phyloP scores from a whole-genome alignment of 2,888 invertebrate species.

The Sarcophaga caerulescens region DNA sequence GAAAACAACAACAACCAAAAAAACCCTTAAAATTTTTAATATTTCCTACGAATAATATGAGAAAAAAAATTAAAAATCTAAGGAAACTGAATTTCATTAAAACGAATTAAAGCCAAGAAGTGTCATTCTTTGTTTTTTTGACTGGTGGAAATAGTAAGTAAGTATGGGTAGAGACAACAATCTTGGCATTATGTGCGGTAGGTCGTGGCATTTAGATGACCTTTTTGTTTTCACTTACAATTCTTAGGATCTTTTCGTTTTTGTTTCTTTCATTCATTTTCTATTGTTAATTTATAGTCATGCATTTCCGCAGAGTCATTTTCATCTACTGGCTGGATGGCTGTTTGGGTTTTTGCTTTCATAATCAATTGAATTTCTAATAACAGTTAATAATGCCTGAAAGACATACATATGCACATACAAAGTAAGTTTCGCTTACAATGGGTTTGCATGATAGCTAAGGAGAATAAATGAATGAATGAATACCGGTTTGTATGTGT shows the following conservation, averaged over 20 bases:
- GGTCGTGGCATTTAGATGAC: conserved; percentile 45
- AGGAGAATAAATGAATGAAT: background rate
- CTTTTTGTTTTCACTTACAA: conserved; percentile 40
- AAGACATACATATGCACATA: background rate
- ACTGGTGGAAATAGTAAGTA: background rate
- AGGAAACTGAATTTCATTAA: conserved; percentile 43
- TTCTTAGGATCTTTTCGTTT: conserved; percentile 39
- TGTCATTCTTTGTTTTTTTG: conserved; percentile 25
- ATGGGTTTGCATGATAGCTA: background rate
- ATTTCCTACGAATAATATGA: background rate
- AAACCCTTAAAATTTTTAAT: conserved; percentile 1
- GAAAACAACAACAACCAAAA: background rate
- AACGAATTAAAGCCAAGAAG: conserved; percentile 10
- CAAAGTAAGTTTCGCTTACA: background rate
- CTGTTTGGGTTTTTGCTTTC: background rate
- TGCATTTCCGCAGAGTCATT: conserved; percentile 54
- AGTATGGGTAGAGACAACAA: conserved; percentile 11
- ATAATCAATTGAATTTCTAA: conserved; percentile 56
- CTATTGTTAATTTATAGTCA: conserved; percentile 53
- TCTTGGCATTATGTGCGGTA: conserved; percentile 53
- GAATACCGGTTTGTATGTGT: too few species aligned
- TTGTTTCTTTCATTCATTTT: background rate
- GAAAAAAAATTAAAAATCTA: background rate
- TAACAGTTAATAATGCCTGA: conserved; percentile 39
- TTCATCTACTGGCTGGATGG: background rate